Percentiles rank a stretch among this genome's conserved stretches.
These are phyloP conservation scores for Nicator chloris DNA, from an alignment of 2,113 vertebrate species.

Conservation along the genomic window DNA sequence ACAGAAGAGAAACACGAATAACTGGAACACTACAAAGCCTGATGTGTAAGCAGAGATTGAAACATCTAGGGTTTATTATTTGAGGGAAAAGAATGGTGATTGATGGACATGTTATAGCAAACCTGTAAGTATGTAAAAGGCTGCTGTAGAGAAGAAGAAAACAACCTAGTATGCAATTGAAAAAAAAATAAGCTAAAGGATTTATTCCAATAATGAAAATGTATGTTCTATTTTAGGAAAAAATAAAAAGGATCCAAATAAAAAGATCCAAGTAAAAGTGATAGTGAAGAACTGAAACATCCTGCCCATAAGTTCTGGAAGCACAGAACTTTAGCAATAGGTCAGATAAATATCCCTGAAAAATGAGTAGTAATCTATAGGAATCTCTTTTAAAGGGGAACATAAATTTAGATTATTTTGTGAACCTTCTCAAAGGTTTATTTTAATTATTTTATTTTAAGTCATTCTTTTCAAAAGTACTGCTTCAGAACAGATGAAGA, in stretches of 20 bases:
- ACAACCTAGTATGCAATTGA: neutral
- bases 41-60: neutral
- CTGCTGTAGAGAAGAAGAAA: neutral
- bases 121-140: neutral
- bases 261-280: neutral
- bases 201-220: neutral
- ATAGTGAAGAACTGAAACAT: neutral
- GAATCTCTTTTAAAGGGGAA: neutral
- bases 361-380: neutral
- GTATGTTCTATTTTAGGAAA: neutral
- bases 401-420: neutral
- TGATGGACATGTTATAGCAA: neutral
- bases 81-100: neutral
- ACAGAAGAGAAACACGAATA: neutral
- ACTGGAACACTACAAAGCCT: neutral
- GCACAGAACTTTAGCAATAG: neutral
- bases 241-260: neutral
- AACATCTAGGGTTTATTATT: neutral
- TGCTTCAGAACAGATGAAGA: neutral
- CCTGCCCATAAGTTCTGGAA: neutral
- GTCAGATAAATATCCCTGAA: neutral
- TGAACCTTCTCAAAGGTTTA: neutral
- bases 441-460: neutral
- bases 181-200: neutral
- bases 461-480: neutral